A percentile compares a stretch with the other conserved stretches of the same genome.
Evolutionary conservation across 2,888 invertebrate genomes (phyloP).

Genomic region (Germaria angustata): DNA sequence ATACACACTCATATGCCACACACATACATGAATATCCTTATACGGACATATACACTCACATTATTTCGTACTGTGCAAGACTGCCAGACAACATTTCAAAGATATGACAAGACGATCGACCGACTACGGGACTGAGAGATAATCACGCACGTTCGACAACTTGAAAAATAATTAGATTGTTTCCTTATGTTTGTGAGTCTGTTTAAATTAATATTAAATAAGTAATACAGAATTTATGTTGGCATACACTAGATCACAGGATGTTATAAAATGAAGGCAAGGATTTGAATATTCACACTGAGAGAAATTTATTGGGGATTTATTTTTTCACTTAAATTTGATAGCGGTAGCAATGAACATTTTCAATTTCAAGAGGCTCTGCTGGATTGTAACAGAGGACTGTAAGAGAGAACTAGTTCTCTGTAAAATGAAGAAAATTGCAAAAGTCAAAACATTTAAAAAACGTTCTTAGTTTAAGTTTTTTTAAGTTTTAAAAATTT

Average conservation of each 20-base stretch:
- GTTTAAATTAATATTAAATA: slow-evolving; percentile 12
- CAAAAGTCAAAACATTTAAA: too few relatives aligned
- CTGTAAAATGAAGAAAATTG: too few relatives aligned
- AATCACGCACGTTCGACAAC: slow-evolving; percentile 70
- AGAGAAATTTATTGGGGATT: neutral
- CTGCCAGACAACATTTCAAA: neutral
- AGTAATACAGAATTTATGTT: neutral
- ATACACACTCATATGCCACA: neutral
- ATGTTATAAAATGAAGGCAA: slow-evolving; percentile 2
- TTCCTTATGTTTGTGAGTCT: slow-evolving; percentile 36
- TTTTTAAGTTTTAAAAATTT: too few relatives aligned
- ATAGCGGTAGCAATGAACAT: too few relatives aligned
- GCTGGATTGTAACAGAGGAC: too few relatives aligned
- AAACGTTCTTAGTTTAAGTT: too few relatives aligned
- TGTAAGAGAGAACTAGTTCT: too few relatives aligned
- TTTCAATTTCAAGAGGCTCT: too few relatives aligned
- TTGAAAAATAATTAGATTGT: slow-evolving; percentile 68
- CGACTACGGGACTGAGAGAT: slow-evolving; percentile 46
- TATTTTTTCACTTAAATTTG: neutral
- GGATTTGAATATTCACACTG: neutral
- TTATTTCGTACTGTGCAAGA: neutral
- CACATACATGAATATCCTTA: neutral
- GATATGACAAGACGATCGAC: neutral
- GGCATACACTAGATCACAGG: neutral
- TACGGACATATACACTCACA: neutral